phyloP scores from a whole-genome alignment of 35 echinoderm and acorn worm species.

The Heliocidaris tuberculata region DNA sequence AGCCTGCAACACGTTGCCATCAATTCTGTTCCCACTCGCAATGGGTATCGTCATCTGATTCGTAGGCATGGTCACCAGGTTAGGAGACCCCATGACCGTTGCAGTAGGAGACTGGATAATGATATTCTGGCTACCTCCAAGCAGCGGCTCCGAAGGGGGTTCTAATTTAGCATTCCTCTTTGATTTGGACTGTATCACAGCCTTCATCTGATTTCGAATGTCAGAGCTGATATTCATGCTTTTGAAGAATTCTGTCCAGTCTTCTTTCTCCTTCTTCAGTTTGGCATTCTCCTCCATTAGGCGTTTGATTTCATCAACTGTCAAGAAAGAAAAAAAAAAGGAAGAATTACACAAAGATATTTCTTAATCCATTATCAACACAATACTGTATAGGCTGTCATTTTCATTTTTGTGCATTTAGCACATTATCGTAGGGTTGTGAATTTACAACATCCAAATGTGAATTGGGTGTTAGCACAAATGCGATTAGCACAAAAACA shows the following conservation, averaged over 20 bases:
- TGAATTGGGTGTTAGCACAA: too few relatives aligned
- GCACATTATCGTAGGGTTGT: too few relatives aligned
- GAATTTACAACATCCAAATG: too few relatives aligned
- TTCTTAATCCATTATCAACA: too few relatives aligned
- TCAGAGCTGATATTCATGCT: slow-evolving; percentile 70
- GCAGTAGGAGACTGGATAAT: slow-evolving; percentile 14
- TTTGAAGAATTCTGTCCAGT: slow-evolving; percentile 68
- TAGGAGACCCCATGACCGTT: slow-evolving; percentile 28
- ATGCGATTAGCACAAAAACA: too few relatives aligned
- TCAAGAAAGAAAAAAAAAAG: slow-evolving; percentile 44
- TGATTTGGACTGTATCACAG: not conserved
- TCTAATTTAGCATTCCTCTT: slow-evolving; percentile 14
- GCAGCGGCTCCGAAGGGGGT: not conserved
- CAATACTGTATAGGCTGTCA: too few relatives aligned
- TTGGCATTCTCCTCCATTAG: slow-evolving; percentile 79
- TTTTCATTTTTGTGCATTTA: too few relatives aligned
- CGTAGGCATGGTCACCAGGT: not conserved
- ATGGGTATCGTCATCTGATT: slow-evolving; percentile 50
- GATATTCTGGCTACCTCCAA: slow-evolving; percentile 21
- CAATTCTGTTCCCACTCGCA: not conserved
- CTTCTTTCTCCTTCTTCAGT: slow-evolving; percentile 80
- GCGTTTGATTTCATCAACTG: slow-evolving; percentile 78
- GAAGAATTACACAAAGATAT: not conserved
- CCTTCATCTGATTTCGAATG: slow-evolving; percentile 16
- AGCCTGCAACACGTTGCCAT: slow-evolving; percentile 36